Conservation (phyloP, 2,797 vertebrate genomes). For the Gadopsis bispinosus region DNA sequence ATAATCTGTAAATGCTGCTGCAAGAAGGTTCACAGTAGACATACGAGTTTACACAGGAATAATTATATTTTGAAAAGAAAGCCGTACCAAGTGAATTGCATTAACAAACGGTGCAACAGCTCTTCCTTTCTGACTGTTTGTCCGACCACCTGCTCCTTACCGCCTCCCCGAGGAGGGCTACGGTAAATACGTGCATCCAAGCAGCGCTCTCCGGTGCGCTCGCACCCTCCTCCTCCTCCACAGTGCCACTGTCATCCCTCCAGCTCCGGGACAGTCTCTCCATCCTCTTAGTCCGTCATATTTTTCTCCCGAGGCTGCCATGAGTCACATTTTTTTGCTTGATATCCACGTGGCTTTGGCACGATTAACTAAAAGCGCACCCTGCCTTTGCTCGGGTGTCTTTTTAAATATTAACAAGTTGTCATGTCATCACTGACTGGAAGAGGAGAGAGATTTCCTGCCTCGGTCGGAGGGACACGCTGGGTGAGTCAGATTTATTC, state of each 20-base stretch:
- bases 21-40: not conserved
- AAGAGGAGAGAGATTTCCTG: slow-evolving; percentile 86
- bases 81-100: not conserved
- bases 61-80: not conserved
- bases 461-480: slow-evolving; percentile 83
- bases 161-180: slow-evolving; percentile 63
- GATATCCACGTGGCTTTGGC: slow-evolving; percentile 1
- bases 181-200: slow-evolving; percentile 21
- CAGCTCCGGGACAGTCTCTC: slow-evolving; percentile 9
- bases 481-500: slow-evolving; percentile 84
- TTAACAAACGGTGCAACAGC: not conserved
- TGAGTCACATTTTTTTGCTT: slow-evolving; percentile 33
- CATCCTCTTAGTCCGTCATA: slow-evolving; percentile 5
- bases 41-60: too few species aligned
- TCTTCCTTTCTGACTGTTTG: not conserved
- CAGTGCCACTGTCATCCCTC: slow-evolving; percentile 31
- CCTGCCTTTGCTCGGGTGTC: slow-evolving; percentile 75
- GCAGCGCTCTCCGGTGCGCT: slow-evolving; percentile 55
- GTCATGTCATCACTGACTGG: slow-evolving; percentile 92
- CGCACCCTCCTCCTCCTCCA: slow-evolving; percentile 39
- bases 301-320: not conserved
- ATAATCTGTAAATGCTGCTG: not conserved
- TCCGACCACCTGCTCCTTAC: slow-evolving; percentile 38
- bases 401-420: slow-evolving; percentile 82
- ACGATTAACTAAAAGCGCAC: slow-evolving; percentile 41